phyloP scores from a whole-genome alignment of 2,888 invertebrate genomes.

The Drosophila quasianomalipes region DNA sequence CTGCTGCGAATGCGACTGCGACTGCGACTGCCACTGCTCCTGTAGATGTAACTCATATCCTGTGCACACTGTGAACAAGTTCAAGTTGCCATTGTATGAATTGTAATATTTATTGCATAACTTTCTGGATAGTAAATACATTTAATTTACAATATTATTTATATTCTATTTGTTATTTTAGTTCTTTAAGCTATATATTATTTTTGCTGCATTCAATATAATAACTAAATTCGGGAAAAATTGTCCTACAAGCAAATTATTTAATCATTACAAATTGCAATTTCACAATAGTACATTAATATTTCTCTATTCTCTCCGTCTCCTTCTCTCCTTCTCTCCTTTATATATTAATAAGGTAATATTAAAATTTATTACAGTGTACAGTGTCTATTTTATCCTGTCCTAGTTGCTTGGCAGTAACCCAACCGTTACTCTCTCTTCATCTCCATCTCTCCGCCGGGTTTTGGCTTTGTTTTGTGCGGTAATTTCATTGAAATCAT shows the following conservation, averaged over 20 bases:
- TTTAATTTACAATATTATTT: not conserved
- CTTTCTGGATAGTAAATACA: not conserved
- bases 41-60: slow-evolving; percentile 31
- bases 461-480: slow-evolving; percentile 67
- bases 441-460: slow-evolving; percentile 16
- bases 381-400: slow-evolving; percentile 11
- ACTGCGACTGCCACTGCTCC: slow-evolving; percentile 25
- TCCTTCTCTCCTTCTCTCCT: not conserved
- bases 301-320: not conserved
- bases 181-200: not conserved
- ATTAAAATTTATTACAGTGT: not conserved
- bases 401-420: slow-evolving; percentile 6
- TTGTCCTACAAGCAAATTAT: too few relatives aligned
- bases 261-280: not conserved
- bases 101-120: not conserved
- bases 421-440: slow-evolving; percentile 1
- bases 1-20: slow-evolving; percentile 26
- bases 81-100: not conserved
- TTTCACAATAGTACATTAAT: not conserved
- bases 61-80: not conserved
- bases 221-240: too few relatives aligned
- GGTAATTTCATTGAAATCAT: slow-evolving; percentile 85
- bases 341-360: not conserved
- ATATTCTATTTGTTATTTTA: too few relatives aligned
- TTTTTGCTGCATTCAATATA: not conserved